Base-by-base conservation (phyloP, 1,140 invertebrate species). In the Drosophila fuyamai region DNA sequence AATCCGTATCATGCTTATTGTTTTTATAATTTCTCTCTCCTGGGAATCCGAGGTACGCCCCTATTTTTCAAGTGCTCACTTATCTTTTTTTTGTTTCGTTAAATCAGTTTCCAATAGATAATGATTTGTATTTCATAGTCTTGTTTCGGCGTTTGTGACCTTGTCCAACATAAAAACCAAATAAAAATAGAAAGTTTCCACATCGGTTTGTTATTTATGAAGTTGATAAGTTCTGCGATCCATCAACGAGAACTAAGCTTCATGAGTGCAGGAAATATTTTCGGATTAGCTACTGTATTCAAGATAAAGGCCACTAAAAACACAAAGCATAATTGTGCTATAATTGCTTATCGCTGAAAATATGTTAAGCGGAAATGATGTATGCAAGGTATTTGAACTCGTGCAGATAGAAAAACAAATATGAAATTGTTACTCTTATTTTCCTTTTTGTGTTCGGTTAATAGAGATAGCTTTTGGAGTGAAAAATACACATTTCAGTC, bases 101-200 rank as follows among this genome's bases (percentile, higher is more conserved):
- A 62, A 53, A 43, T 58, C 10, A 16, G 4, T 65, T 36, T 43
- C 32, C 16, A 12, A 43, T 18, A 27, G n/a, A 48, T 51, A 43
- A 38, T 61, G 14, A 61, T 47, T 32, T 13, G 13, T 47, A 12
- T 61, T 59, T 7, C 16, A 32, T 13, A 18, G 48, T 38, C 13
- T 41, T 41, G 18, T 54, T 27, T 47, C 1, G 18, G 10, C 14
- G 55, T 16, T 54, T 43, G 51, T 40, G 72, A 75, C 72, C 72
- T 75, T 75, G 70, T 46, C 51, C 51, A 46, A 63, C 47, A 47
- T 75, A 44, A 29, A 44, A 54, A 43, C 10, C 10, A 48, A 48
- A 72, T 32, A 40, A 55, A 75, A 75, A 75, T 75, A 75, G 58
- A 75, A 75, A 75, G 70, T 75, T 56, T 75, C 71, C 59, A 51